A percentile compares a stretch with the other conserved stretches of the same genome.
Conservation (phyloP, 2,888 invertebrate genomes). For the Oligia fasciuncula region DNA sequence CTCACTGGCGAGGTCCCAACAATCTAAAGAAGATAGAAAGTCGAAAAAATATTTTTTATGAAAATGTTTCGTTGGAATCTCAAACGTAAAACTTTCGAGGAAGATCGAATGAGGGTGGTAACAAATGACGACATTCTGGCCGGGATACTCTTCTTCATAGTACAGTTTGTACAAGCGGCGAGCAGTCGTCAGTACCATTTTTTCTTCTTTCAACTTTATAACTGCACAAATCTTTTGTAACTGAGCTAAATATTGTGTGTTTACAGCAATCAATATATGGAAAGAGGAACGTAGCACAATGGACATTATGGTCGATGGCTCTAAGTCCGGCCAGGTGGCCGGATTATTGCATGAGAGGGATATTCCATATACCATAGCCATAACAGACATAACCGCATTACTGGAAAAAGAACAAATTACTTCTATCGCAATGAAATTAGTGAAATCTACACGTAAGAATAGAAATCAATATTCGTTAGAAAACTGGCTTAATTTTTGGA, state of each 20-base stretch:
- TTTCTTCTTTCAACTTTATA: not conserved
- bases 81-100: constrained; percentile 5
- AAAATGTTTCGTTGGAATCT: constrained; percentile 13
- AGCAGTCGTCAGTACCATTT: constrained; percentile 45
- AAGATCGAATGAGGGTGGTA: constrained; percentile 25
- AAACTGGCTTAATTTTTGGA: not conserved
- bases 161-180: constrained; percentile 41
- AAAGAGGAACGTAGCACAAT: constrained; percentile 83
- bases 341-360: constrained; percentile 82
- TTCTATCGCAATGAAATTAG: constrained; percentile 45
- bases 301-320: constrained; percentile 84
- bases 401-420: constrained; percentile 73
- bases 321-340: constrained; percentile 76
- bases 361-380: constrained; percentile 80
- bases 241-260: not conserved
- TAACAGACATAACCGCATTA: constrained; percentile 75
- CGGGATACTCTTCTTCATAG: constrained; percentile 46
- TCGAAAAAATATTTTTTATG: not conserved
- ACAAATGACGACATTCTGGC: constrained; percentile 33
- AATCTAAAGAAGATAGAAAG: constrained; percentile 3
- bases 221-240: not conserved
- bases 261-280: constrained; percentile 77
- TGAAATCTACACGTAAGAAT: constrained; percentile 64
- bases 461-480: constrained; percentile 4
- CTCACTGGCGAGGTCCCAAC: not conserved